These are phyloP conservation scores for Chromoteleia sp. DNA, from an alignment of 2,888 invertebrate species.

Conservation along the genomic window DNA sequence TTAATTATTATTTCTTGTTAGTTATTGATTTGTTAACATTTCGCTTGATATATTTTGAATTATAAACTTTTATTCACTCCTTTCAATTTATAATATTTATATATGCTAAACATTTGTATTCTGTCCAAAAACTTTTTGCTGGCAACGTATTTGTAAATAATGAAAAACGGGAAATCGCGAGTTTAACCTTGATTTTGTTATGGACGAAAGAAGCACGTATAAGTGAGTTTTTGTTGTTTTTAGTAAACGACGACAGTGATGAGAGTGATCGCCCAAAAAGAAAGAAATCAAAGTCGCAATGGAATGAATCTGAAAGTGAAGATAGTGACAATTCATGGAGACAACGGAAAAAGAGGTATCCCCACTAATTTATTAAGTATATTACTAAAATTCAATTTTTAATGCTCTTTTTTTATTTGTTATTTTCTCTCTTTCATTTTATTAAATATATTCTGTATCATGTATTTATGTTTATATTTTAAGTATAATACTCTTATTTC, in stretches of 20 bases:
- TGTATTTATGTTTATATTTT: no score
- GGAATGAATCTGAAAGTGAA: conserved; percentile 86
- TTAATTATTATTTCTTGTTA: no score
- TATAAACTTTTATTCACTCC: no score
- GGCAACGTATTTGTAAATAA: conserved; percentile 32
- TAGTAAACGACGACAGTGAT: conserved; percentile 86
- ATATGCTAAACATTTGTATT: conserved; percentile 2
- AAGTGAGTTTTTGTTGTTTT: conserved; percentile 54
- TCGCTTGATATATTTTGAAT: no score
- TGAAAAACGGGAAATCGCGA: conserved; percentile 7
- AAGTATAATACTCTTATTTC: no score
- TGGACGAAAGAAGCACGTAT: conserved; percentile 8
- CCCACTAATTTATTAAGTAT: background rate
- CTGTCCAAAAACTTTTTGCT: background rate
- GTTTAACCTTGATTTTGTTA: conserved; percentile 41
- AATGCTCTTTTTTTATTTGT: background rate
- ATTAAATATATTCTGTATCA: no score
- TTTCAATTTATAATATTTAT: no score
- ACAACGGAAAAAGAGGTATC: conserved; percentile 84
- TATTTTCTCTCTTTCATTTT: no score
- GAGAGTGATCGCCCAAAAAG: conserved; percentile 86
- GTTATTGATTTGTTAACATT: no score
- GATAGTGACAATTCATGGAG: conserved; percentile 88
- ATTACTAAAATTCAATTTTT: background rate
- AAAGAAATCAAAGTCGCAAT: conserved; percentile 87